Percentiles rank a stretch among this genome's conserved stretches.
phyloP scores from a whole-genome alignment of 2,113 vertebrate genomes.

The Oriolus oriolus region DNA sequence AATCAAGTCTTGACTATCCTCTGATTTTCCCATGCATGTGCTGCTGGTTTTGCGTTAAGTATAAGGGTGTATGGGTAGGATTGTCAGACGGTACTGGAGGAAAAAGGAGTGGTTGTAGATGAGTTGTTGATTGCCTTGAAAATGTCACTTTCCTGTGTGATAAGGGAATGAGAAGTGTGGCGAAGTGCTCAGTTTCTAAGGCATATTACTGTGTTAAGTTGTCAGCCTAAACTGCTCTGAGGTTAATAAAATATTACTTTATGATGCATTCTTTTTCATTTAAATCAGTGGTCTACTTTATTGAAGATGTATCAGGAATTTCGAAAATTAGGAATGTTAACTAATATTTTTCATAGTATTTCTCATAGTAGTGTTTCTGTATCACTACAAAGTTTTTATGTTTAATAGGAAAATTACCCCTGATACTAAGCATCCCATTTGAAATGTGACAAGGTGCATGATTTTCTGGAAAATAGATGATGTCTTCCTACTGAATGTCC shows the following conservation, averaged over 20 bases:
- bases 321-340: not conserved
- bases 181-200: conserved; percentile 12
- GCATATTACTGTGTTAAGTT: not conserved
- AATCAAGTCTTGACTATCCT: conserved; percentile 1
- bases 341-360: not conserved
- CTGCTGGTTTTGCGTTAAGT: conserved; percentile 22
- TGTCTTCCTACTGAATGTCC: not conserved
- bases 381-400: not conserved
- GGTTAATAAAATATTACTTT: not conserved
- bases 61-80: not conserved
- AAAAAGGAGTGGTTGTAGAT: conserved; percentile 2
- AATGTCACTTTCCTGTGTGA: conserved; percentile 22
- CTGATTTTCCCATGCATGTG: not conserved
- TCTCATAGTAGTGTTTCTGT: not conserved
- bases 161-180: conserved; percentile 15
- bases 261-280: not conserved
- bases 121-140: conserved; percentile 44
- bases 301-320: not conserved
- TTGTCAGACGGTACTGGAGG: not conserved
- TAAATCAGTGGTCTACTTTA: not conserved
- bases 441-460: not conserved
- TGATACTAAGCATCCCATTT: not conserved
- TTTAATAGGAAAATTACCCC: not conserved
- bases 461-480: not conserved
- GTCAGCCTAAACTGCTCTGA: not conserved